Conservation (phyloP, 2,113 vertebrate genomes). For the Heterotis niloticus region DNA sequence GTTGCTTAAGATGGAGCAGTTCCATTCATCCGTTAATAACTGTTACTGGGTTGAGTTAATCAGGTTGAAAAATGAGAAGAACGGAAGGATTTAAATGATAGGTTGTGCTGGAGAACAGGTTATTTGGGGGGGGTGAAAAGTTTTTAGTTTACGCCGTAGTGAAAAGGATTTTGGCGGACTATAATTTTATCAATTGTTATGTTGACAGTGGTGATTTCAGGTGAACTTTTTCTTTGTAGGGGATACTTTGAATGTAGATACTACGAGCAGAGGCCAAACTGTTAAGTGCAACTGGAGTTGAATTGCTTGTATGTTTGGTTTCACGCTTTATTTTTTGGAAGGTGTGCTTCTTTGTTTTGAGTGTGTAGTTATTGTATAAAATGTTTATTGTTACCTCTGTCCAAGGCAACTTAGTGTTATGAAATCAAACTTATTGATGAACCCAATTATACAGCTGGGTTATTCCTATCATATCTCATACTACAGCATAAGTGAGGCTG, state of each 20-base stretch:
- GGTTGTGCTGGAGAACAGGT: background rate
- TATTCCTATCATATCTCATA: background rate
- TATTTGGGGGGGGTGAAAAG: background rate
- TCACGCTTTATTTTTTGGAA: too few relatives aligned
- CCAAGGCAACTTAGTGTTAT: too few relatives aligned
- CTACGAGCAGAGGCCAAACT: background rate
- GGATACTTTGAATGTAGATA: background rate
- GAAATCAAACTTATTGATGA: too few relatives aligned
- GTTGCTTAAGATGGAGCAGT: background rate
- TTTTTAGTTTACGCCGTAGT: background rate
- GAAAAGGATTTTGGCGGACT: background rate
- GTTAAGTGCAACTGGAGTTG: background rate
- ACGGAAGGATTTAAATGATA: background rate
- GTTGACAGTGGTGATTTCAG: background rate
- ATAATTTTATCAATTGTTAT: background rate
- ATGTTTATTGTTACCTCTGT: too few relatives aligned
- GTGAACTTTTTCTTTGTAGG: background rate
- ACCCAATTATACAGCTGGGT: background rate
- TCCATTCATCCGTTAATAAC: background rate
- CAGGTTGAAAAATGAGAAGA: slow-evolving; percentile 3
- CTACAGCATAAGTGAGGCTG: background rate
- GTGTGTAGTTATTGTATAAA: too few relatives aligned
- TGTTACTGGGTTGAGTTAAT: background rate
- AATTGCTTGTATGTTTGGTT: background rate
- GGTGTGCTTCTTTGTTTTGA: background rate